Base-by-base conservation (phyloP, 2,113 vertebrate genomes). In the Cheilinus undulatus region DNA sequence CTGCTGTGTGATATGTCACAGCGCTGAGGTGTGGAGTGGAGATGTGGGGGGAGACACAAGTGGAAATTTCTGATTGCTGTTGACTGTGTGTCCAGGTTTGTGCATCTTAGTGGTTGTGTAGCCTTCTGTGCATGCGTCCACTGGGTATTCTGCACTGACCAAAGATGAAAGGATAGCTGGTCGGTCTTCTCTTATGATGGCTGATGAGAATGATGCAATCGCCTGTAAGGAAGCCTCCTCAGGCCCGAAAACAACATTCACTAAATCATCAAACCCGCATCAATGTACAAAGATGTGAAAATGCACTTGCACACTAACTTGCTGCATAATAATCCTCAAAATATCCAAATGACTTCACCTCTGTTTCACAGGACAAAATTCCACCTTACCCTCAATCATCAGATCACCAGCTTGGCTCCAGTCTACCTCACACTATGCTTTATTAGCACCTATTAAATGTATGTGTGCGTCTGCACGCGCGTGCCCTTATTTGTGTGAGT, bases 171-270 rank as follows among this genome's bases (percentile, higher is more conserved):
- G 66, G 64, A 70, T 62, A 60, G 28, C 54, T 66, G 77, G 69
- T 80, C 74, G 30, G 70, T 86, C 61, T 84, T 56, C 63, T 74
- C 60, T 59, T 57, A 59, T 60, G 82, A 80, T 32, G 53, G 59
- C 64, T 76, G 75, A 87, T 87, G 70, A 71, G 60, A 83, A 65
- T 91, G 91, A 92, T 88, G 91, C 85, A 92, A 92, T 76, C 20
- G 9, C 32, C 73, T 84, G 89, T 85, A 92, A 92, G 84, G 46
- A 69, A 49, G 53, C 23, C 24, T 49, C 50, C 17, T 53, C 59
- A 67, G 53, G 66, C 60, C 63, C 57, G 69, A 52, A 68, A 76
- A 77, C 77, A 84, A 70, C 64, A 66, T 40, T 42, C 17, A 42
- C 32, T 28, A 30, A 10, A 54, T 60, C 50, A 43, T 42, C 58